Evolutionary conservation across 2,797 vertebrate genomes (phyloP).

Genomic region (Acanthis flammea): DNA sequence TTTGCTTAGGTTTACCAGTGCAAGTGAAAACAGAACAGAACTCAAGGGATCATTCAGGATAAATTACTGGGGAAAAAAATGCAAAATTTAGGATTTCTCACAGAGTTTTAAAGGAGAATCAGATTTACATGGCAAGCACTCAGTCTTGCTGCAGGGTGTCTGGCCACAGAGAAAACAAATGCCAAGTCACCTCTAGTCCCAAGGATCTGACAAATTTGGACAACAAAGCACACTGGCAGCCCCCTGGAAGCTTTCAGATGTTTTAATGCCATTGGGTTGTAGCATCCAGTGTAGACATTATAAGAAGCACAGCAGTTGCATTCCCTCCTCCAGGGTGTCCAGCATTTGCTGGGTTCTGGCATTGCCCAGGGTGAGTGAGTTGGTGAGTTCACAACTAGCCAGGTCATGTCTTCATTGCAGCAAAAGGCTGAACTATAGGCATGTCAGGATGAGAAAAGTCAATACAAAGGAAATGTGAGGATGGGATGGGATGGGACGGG

Average conservation of each 20-base stretch:
- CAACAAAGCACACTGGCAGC: neutral
- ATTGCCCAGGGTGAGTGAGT: neutral
- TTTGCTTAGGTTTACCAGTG: neutral
- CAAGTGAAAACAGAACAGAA: neutral
- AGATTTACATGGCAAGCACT: neutral
- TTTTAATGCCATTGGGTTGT: neutral
- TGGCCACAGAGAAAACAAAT: neutral
- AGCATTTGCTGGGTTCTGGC: neutral
- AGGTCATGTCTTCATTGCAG: neutral
- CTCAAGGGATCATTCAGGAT: neutral
- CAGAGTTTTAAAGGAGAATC: neutral
- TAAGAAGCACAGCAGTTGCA: neutral
- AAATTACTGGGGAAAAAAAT: neutral
- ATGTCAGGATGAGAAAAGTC: neutral
- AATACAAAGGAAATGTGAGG: neutral
- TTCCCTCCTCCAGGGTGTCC: neutral
- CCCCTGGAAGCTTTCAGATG: neutral
- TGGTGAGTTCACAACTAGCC: neutral
- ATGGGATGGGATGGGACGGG: neutral
- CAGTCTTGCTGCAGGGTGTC: neutral
- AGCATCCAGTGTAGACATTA: neutral
- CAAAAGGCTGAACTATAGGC: neutral
- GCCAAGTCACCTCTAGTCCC: neutral
- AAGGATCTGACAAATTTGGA: neutral
- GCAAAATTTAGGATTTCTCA: neutral